Evolutionary conservation across 2,113 vertebrate genomes (phyloP), one percentile per base, ranked within the genome.

Genomic region (Hucho hucho): DNA sequence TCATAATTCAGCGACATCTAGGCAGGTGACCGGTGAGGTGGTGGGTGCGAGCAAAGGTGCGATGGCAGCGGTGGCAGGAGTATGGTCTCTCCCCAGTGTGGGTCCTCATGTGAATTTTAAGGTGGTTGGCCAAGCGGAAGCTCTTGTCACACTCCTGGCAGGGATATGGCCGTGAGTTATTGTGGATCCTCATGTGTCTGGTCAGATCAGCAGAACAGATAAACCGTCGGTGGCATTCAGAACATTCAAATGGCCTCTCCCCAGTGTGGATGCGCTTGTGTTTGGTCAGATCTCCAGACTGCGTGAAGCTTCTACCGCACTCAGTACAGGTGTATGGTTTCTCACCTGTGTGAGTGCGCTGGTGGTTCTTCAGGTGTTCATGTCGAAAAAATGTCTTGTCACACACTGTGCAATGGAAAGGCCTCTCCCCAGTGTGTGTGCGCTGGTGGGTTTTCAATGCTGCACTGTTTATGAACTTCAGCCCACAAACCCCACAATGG

Each of bases 371-470:
- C 64, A 92, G 76, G 68, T 92, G 91, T 11, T 78, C 13, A 1
- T 84, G 64, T 12, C 84, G 75, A 12, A 83, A 53, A 29, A 89
- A 87, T 65, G 47, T 70, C 6, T 59, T 90, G 28, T 82, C 75
- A 13, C 88, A 91, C 46, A 89, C 83, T 0, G 72, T 82, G 78
- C 86, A 82, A 82, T 93, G 93, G 22, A 94, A 95, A 0, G 94
- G 94, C 73, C 93, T 84, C 29, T 94, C 89, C 18, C 91, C 91
- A 0, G 91, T 92, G 81, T 92, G 91, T 0, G 89, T 88, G 22
- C 91, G 83, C 70, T 92, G 86, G 87, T 95, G 94, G 67, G 92
- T 92, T 63, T 92, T 93, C 72, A 95, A 88, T 70, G 92, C 91
- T 3, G 92, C 93, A 0, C 92, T 77, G 22, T 93, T 92, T 58